Percentiles rank a stretch among this genome's conserved stretches.
phyloP scores from a whole-genome alignment of 2,113 vertebrate species.

The Dendrocopos noguchii region DNA sequence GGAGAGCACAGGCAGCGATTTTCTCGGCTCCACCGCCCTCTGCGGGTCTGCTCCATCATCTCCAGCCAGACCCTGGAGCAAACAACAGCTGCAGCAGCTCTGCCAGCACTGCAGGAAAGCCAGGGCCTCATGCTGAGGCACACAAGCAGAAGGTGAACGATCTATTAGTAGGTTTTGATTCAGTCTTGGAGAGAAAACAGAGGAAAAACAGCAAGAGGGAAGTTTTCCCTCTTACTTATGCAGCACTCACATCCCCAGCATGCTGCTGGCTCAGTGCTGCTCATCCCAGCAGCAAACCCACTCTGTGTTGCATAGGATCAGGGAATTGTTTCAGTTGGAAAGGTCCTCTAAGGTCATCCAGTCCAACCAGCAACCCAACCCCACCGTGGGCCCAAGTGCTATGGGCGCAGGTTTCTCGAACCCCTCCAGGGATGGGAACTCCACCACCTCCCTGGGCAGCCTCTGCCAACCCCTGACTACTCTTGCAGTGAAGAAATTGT shows the following conservation, averaged over 20 bases:
- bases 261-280: neutral
- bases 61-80: neutral
- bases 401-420: too few species aligned
- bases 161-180: accelerated
- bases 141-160: neutral
- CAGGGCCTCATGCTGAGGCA: accelerated
- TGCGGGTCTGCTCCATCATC: conserved; percentile 4
- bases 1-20: neutral
- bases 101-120: neutral
- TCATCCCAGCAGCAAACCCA: accelerated
- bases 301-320: neutral
- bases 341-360: too few species aligned
- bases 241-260: accelerated
- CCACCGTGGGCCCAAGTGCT: too few species aligned
- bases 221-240: neutral
- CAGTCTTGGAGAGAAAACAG: neutral
- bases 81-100: accelerated
- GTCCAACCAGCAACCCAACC: too few species aligned
- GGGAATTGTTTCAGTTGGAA: too few species aligned
- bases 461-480: too few species aligned
- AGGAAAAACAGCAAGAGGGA: neutral
- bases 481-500: too few species aligned
- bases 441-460: too few species aligned
- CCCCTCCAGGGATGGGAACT: too few species aligned
- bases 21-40: conserved; percentile 57